A percentile compares a stretch with the other conserved stretches of the same genome.
phyloP scores from a whole-genome alignment of 2,888 invertebrate genomes.

The Agrochola lota region DNA sequence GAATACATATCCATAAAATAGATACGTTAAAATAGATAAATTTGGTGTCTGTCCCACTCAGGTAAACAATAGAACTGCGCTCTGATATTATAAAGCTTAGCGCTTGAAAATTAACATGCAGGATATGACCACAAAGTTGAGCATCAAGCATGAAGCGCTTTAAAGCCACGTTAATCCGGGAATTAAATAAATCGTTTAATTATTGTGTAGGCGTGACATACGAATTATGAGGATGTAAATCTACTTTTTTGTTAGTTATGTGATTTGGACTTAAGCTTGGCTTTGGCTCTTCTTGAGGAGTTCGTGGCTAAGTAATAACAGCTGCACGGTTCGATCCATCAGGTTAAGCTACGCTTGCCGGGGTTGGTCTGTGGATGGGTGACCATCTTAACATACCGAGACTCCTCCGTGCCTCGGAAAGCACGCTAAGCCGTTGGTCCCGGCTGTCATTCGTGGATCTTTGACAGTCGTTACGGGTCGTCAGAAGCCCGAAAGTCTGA shows the following conservation, averaged over 20 bases:
- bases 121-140: conserved; percentile 14
- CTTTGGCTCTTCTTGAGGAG: no score
- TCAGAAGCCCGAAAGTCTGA: no score
- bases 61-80: conserved; percentile 11
- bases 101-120: conserved; percentile 5
- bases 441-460: no score
- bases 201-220: conserved; percentile 2
- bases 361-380: no score
- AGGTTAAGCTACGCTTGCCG: no score
- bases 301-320: no score
- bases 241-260: conserved; percentile 2
- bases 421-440: no score
- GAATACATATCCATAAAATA: not conserved
- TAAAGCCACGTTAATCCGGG: conserved; percentile 19
- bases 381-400: no score
- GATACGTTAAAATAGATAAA: not conserved
- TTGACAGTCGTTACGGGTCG: no score
- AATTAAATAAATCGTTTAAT: conserved; percentile 15
- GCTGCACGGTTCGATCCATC: no score
- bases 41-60: not conserved
- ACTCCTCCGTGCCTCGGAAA: no score
- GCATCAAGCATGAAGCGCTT: conserved; percentile 17
- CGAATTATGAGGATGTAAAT: not conserved
- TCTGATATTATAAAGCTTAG: conserved; percentile 19
- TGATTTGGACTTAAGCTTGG: conserved; percentile 1